These are phyloP conservation scores for Alligator mississippiensis DNA, from an alignment of 2,113 vertebrate genomes.

Conservation along the genomic window DNA sequence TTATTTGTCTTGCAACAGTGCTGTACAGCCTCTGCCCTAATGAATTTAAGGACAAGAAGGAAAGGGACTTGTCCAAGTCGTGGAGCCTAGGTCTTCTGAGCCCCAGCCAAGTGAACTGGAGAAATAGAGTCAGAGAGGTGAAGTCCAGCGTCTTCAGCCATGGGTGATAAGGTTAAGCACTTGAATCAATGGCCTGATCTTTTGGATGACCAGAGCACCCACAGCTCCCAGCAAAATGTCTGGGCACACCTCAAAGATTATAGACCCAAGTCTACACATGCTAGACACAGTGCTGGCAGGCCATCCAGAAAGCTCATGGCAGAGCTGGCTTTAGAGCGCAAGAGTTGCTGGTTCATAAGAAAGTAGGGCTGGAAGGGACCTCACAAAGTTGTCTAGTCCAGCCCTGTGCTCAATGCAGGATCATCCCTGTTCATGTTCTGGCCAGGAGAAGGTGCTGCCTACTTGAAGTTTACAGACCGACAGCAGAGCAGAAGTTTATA, in stretches of 20 bases:
- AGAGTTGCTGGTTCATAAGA: background rate
- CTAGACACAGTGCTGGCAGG: background rate
- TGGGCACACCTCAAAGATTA: accelerated
- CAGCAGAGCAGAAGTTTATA: background rate
- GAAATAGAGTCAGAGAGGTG: background rate
- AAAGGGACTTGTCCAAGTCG: background rate
- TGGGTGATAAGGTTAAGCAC: background rate
- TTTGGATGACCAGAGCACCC: accelerated
- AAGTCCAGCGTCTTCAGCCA: background rate
- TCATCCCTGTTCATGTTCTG: background rate
- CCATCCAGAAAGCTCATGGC: background rate
- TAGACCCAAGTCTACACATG: background rate
- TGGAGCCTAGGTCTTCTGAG: background rate
- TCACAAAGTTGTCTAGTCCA: too few relatives aligned
- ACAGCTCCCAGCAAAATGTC: accelerated
- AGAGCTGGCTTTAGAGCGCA: background rate
- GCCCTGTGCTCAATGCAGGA: too few relatives aligned
- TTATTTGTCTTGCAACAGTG: accelerated
- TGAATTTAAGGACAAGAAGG: background rate
- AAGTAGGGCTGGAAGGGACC: too few relatives aligned
- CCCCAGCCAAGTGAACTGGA: background rate
- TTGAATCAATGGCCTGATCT: background rate
- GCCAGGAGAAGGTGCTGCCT: background rate
- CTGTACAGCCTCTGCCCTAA: background rate
- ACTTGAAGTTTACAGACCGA: background rate